Percentiles rank a stretch among this genome's conserved stretches.
Conservation (phyloP, 2,113 vertebrate species). For the Archocentrus centrarchus region DNA sequence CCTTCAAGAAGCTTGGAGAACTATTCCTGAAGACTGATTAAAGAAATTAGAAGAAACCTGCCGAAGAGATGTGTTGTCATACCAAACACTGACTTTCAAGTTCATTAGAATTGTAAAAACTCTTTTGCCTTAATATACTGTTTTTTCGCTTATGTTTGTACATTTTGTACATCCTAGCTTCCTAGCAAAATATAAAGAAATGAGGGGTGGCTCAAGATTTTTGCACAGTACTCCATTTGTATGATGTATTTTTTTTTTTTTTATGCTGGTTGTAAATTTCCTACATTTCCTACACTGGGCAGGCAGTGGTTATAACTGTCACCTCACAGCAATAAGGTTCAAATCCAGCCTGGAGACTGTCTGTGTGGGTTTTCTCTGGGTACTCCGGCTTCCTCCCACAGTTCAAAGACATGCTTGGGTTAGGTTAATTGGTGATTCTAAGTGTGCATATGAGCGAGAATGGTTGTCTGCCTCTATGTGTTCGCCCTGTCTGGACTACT, state of each 20-base stretch:
- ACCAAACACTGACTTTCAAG: neutral
- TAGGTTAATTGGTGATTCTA: neutral
- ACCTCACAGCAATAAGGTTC: neutral
- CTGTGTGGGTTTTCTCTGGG: neutral
- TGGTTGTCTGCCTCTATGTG: neutral
- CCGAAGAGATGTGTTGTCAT: neutral
- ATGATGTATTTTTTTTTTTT: neutral
- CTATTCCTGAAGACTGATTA: too few relatives aligned
- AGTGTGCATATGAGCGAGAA: neutral
- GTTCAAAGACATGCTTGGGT: neutral
- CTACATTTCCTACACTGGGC: neutral
- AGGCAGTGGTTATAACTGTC: neutral
- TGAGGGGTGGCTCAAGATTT: neutral
- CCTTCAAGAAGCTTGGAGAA: neutral
- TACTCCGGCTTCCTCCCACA: neutral
- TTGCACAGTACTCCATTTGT: neutral
- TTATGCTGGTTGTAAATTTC: neutral
- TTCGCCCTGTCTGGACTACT: neutral
- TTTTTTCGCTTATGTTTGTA: neutral
- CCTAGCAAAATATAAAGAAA: neutral
- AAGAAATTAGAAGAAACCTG: neutral
- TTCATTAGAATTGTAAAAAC: neutral
- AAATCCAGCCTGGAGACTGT: neutral
- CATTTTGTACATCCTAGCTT: neutral
- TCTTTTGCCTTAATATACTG: neutral